Evolutionary conservation across 2,888 invertebrate genomes (phyloP), one percentile per base, ranked within the genome.

Genomic region (Agrochola litura): DNA sequence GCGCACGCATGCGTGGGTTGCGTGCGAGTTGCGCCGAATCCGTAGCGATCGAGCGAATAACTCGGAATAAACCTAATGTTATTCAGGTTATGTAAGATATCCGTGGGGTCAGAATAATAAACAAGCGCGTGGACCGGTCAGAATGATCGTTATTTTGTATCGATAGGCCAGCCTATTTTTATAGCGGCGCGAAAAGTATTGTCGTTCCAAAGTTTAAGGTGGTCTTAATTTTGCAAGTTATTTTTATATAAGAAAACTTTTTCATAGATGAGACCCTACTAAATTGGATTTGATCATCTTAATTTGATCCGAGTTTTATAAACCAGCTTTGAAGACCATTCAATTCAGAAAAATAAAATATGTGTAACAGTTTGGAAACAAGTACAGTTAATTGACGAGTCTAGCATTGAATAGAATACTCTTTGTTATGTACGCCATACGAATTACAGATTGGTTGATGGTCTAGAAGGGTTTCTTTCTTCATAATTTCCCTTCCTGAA

Each of bases 51-150:
- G 56, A 63, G 52, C 66, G 56, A 64, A 52, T 56, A 60, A 71
- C 16, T 54, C 19, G 14, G 46, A 70, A 63, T 70, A 73, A 10
- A 37, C 10, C 37, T 30, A 43, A 64, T 46, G 19, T 61, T 64
- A 41, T 77, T 65, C 46, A 9, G 25, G 9, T 66, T 70, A 74
- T 71, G 58, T 84, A 75, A 68, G n/a, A n/a, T 19, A 30, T 46
- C 10, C 16, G 52, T 37, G 43, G 9, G 58, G 64, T 69, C 79
- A 43, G 19, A 52, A 68, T 60, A 43, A 54, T 37, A 65, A 71
- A 60, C 46, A 71, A 49, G 37, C 54, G 6, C 3, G 41, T 56
- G 14, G 2, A 76, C 19, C 10, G 43, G 60, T 58, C n/a, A 16
- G 6, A 68, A 37, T 25, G 2, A 37, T 56, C 56, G 43, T 74